phyloP scores from a whole-genome alignment of 2,797 vertebrate genomes.

The Chaetodon trifasciatus region DNA sequence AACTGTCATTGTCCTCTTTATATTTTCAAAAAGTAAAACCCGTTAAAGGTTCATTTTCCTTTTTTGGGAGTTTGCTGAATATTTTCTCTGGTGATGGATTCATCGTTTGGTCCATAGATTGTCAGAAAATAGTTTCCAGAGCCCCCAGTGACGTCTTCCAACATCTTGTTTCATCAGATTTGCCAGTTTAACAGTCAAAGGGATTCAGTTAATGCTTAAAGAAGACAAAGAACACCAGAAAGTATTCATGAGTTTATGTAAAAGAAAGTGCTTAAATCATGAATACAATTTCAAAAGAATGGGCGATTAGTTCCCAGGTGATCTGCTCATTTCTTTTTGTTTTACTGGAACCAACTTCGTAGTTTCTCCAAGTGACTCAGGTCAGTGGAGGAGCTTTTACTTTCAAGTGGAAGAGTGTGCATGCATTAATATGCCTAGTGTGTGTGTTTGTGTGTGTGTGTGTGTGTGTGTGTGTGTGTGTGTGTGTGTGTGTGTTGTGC shows the following conservation, averaged over 20 bases:
- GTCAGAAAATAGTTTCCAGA: neutral
- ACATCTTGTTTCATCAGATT: neutral
- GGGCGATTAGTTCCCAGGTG: neutral
- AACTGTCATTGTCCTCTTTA: neutral
- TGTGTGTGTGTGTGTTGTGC: neutral
- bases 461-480: neutral
- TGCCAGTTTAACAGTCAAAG: neutral
- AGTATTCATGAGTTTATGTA: neutral
- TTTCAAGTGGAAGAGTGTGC: neutral
- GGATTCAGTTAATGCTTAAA: neutral
- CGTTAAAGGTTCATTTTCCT: neutral
- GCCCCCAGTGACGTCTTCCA: neutral
- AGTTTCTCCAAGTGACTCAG: neutral
- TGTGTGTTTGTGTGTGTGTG: conserved; percentile 10
- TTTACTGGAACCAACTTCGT: neutral
- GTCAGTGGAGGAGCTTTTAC: conserved; percentile 7
- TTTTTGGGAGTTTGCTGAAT: too few species aligned
- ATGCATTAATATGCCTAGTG: neutral
- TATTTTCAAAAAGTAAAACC: neutral
- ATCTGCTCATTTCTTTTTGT: neutral
- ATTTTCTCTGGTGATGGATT: neutral
- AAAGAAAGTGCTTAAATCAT: neutral
- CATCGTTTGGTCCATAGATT: neutral
- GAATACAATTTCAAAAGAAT: neutral
- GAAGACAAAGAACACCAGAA: neutral